Base-by-base conservation (phyloP, 2,888 invertebrate genomes). In the Chrysodeixis includens region DNA sequence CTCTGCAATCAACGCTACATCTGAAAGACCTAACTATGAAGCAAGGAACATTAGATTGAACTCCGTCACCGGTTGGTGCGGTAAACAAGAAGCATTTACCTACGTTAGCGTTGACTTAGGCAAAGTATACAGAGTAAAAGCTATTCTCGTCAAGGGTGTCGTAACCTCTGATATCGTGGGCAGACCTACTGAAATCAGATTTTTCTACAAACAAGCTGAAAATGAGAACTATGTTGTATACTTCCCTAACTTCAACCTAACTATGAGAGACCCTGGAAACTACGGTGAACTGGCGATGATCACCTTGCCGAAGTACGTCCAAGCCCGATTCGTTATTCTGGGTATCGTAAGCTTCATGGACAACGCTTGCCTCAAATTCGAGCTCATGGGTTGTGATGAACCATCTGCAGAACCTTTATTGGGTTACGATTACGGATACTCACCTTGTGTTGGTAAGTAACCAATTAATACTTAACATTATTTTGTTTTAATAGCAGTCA, bases 251-350 rank as follows among this genome's bases (percentile, higher is more conserved):
- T 99, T 99, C 89, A 99, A 99, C 90, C 92, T 99, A 55, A 99
- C 99, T 0, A 98, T 98, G 97, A 96, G 98, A 81, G 98, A 99
- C 89, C 98, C 99, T n/a, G 98, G 98, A 83, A 95, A 99, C 91
- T 99, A 99, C 86, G 99, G 99, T 62, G 99, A 99, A 95, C 93
- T 99, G 62, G 99, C 99, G 0, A 99, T 99, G 97, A 99, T 99
- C 74, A 98, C 98, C 0, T 88, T 99, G 60, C 99, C 99, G 0
- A 98, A 98, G 90, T 99, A 98, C 82, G 98, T 99, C 0, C 97
- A 98, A 91, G 99, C 99, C 0, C 96, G 99, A 85, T 99, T 98
- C 88, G 98, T 99, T 9, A 98, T 99, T 85, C 95, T 99, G 80
- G 98, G 99, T 62, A 99, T 99, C 81, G 98, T 99, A 0, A 99